These are phyloP conservation scores for Oryctes rhinoceros DNA, from an alignment of 1,140 invertebrate species.

Conservation along the genomic window DNA sequence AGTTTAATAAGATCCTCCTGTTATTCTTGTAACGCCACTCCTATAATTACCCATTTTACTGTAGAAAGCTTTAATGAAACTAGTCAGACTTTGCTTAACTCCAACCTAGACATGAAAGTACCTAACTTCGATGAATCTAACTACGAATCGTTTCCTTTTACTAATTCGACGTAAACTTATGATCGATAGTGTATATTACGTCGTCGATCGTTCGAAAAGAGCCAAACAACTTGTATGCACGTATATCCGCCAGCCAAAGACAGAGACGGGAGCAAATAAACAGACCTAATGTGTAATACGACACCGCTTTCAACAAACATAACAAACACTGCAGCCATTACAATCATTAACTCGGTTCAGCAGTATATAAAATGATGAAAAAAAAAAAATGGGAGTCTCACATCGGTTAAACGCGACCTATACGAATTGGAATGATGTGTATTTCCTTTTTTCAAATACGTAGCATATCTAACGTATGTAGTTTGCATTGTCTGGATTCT, in stretches of 20 bases:
- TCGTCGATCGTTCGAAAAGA: neutral
- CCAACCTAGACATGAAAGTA: no score
- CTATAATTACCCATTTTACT: no score
- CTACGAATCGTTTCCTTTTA: no score
- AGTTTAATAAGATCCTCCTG: no score
- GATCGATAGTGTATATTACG: neutral
- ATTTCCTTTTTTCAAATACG: neutral
- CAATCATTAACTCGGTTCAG: conserved; percentile 38
- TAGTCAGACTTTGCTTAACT: no score
- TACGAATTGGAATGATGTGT: neutral
- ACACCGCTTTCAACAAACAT: conserved; percentile 39
- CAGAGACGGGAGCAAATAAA: conserved; percentile 38
- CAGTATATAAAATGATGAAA: conserved; percentile 20
- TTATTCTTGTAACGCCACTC: no score
- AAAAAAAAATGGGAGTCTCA: conserved; percentile 4
- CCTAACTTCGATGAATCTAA: no score
- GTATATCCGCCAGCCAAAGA: conserved; percentile 13
- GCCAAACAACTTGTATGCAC: neutral
- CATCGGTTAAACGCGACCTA: neutral
- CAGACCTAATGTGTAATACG: conserved; percentile 39
- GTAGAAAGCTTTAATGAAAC: no score
- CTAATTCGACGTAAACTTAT: neutral
- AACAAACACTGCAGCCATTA: conserved; percentile 38
- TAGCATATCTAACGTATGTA: no score
- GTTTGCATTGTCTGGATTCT: no score